phyloP scores from a whole-genome alignment of 2,113 vertebrate species.

The Cyphomyrus plagiostoma region DNA sequence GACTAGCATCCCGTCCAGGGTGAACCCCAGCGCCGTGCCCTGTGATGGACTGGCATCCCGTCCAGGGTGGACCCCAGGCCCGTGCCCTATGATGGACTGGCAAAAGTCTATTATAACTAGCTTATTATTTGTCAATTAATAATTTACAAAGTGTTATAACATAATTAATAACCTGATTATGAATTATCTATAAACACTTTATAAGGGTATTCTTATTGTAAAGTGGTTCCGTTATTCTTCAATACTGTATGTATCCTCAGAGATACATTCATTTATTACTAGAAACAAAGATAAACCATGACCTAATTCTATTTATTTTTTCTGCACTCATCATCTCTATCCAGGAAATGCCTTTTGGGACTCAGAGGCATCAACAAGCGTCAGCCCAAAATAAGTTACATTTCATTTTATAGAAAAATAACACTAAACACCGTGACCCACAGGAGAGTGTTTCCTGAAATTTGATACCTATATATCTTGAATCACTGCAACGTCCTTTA shows the following conservation, averaged over 20 bases:
- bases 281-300: not conserved
- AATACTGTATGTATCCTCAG: not conserved
- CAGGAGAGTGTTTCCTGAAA: not conserved
- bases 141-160: not conserved
- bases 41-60: not conserved
- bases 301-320: not conserved
- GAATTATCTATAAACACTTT: not conserved
- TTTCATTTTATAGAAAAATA: not conserved
- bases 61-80: not conserved
- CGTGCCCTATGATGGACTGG: not conserved
- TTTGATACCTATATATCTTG: not conserved
- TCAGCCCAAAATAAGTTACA: not conserved
- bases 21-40: not conserved
- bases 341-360: not conserved
- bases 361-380: not conserved
- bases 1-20: too few species aligned
- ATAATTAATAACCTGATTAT: not conserved
- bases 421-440: not conserved
- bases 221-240: not conserved
- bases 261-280: not conserved
- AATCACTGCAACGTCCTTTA: not conserved
- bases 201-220: not conserved
- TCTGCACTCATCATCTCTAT: not conserved
- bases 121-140: not conserved
- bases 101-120: not conserved